Base-by-base conservation (phyloP, 2,113 vertebrate genomes). In the Megalops atlanticus region DNA sequence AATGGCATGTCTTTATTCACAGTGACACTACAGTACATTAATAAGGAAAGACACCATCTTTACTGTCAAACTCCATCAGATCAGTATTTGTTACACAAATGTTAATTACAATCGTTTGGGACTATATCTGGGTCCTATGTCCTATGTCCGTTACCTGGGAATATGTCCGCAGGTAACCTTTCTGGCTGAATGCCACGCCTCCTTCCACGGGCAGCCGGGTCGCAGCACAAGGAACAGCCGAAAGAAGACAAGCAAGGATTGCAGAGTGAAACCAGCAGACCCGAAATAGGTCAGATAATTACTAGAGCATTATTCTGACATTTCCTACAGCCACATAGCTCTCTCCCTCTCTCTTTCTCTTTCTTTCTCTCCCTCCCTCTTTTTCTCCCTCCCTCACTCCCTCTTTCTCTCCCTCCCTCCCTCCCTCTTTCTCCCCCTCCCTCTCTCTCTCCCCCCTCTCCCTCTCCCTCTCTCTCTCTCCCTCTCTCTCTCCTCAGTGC, bases 201-300 rank as follows among this genome's bases (percentile, higher is more conserved):
- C n/a, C n/a, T n/a, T n/a, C n/a, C n/a, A n/a, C n/a, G n/a, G n/a
- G n/a, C n/a, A n/a, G n/a, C n/a, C n/a, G n/a, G 8, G 45, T 38
- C 73, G 21, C 33, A 14, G 16, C 33, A n/a, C 31, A 79, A 33
- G 40, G 31, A 31, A 10, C 40, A 27, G 41, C 52, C 80, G 54
- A 49, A 81, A 75, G 38, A 77, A 71, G 76, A 77, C 39, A 31
- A 36, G 3, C 41, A 54, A 58, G 35, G 58, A 39, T 41, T 41
- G 38, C 24, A 39, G 43, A 52, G 73, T 36, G 76, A 49, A 24
- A 27, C 47, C 38, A 7, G 35, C 79, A 72, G 68, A 73, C 64
- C n/a, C 38, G 64, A 78, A 82, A 82, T 58, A 47, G 77, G 81
- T 79, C 81, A 74, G 76, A 83, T 79, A 83, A 83, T 83, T 74